Base-by-base conservation (phyloP, 2,888 invertebrate genomes). In the Teleogryllus oceanicus region DNA sequence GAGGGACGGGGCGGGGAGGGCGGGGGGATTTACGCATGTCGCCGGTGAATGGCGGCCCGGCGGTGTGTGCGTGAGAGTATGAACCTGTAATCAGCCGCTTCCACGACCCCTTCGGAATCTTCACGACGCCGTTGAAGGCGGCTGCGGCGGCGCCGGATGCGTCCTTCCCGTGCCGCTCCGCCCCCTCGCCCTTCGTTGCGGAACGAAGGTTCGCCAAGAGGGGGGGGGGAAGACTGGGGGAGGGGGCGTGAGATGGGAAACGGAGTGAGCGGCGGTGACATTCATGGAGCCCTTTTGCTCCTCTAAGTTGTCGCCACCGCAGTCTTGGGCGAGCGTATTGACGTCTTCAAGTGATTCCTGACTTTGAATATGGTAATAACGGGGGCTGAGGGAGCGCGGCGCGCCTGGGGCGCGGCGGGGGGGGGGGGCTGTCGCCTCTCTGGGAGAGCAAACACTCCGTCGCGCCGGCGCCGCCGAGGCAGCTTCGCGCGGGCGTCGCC, bases 401-500 rank as follows among this genome's bases (percentile, higher is more conserved):
- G 3, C 4, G 0, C 16, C 13, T 18, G n/a, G 62, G 78, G 74
- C 12, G 18, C 11, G 11, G 49, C 20, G n/a, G 49, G 49, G 49
- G 11, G 11, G 78, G 78, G 12, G n/a, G n/a, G 78, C 24, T 12
- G 50, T 18, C 50, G 20, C 10, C 78, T 20, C 21, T 62, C 62
- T 13, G 4, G n/a, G n/a, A 62, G 62, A 62, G 62, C 62, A 62
- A 62, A 62, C 62, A 62, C 62, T 62, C n/a, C 16, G 62, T 21
- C 16, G 16, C 24, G 74, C 11, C 50, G 50, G 62, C 13, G 62
- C 62, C 37, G 8, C 62, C 37, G 8, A 37, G 37, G 37, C 50
- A 18, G 12, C 18, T 16, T 75, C 79, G 50, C 79, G n/a, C n/a
- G 79, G 50, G 79, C 50, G 13, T 20, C 50, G 76, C 37, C 37